These are phyloP conservation scores for Myanophis thanlyinensis DNA, from an alignment of 2,113 vertebrate genomes.

Conservation along the genomic window DNA sequence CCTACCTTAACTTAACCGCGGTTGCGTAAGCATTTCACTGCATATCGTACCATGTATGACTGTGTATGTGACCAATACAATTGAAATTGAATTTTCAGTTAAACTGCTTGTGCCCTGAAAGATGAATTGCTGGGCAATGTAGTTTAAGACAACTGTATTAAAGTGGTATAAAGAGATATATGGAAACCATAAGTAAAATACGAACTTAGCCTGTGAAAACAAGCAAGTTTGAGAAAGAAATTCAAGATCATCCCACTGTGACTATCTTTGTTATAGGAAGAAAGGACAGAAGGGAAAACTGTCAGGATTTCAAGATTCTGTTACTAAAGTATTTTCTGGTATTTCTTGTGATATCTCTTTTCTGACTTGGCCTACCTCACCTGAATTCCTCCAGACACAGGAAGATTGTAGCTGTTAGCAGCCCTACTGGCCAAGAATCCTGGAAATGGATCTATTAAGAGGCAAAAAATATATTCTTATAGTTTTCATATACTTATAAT, in stretches of 20 bases:
- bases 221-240: not conserved
- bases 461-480: not conserved
- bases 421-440: not conserved
- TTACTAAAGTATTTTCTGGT: not conserved
- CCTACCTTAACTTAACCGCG: too few relatives aligned
- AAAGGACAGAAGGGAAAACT: not conserved
- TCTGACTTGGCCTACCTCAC: not conserved
- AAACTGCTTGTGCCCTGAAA: not conserved
- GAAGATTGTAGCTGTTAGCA: not conserved
- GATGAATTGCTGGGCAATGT: not conserved
- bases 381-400: not conserved
- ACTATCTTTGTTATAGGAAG: not conserved
- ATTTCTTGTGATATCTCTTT: not conserved
- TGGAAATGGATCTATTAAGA: not conserved
- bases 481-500: not conserved
- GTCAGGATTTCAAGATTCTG: not conserved
- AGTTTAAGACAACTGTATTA: not conserved
- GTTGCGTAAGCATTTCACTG: too few relatives aligned
- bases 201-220: not conserved
- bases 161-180: not conserved
- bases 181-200: not conserved
- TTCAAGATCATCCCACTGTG: not conserved
- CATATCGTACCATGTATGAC: too few relatives aligned
- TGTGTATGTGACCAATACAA: too few relatives aligned
- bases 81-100: not conserved